phyloP scores from a whole-genome alignment of 1,140 invertebrate species.

The Cydia pomonella region DNA sequence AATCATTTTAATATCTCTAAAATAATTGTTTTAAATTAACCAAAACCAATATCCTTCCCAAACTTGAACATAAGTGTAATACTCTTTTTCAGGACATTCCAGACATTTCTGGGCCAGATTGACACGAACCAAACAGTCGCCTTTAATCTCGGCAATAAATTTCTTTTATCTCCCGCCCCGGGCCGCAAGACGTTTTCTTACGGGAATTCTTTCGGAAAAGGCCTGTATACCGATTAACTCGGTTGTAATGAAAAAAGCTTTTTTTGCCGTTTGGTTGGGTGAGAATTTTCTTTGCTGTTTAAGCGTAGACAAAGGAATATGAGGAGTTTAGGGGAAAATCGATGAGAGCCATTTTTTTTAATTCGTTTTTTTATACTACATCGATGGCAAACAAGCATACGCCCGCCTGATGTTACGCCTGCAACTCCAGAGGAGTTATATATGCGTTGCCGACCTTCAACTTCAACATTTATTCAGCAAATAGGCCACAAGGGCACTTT shows the following conservation, averaged over 20 bases:
- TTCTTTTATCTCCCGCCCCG: slow-evolving; percentile 3
- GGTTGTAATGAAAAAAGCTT: slow-evolving; percentile 7
- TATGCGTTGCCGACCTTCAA: too few species aligned
- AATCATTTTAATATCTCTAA: too few species aligned
- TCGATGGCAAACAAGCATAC: too few species aligned
- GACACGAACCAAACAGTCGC: neutral
- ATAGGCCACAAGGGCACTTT: too few species aligned
- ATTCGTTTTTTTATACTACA: too few species aligned
- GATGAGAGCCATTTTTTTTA: too few species aligned
- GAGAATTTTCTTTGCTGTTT: too few species aligned
- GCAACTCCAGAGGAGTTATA: too few species aligned
- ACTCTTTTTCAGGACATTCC: neutral
- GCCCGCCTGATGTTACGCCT: too few species aligned
- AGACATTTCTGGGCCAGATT: neutral
- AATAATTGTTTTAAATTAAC: neutral
- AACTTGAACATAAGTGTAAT: neutral
- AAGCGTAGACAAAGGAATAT: too few species aligned
- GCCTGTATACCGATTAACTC: slow-evolving; percentile 1
- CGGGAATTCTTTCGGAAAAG: slow-evolving; percentile 1
- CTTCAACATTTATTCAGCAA: too few species aligned
- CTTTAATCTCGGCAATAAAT: slow-evolving; percentile 4
- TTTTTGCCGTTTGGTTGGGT: neutral
- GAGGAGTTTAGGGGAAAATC: too few species aligned
- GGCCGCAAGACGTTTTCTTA: neutral
- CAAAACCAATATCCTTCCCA: neutral